Base-by-base conservation (phyloP, 2,888 invertebrate genomes). In the Synanthedon vespiformis region DNA sequence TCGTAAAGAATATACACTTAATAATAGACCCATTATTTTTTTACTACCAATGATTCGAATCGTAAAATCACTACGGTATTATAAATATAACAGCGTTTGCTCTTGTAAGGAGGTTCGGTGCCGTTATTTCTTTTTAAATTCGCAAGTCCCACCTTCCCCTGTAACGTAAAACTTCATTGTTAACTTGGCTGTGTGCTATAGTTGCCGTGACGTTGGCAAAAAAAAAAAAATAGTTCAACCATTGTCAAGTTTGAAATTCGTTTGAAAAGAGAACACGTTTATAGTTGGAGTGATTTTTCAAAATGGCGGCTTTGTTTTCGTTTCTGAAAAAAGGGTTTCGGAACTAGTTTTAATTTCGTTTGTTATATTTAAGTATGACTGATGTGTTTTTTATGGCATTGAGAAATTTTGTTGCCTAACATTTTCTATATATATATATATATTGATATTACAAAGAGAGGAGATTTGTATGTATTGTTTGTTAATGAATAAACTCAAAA, bases 201-300 rank as follows among this genome's bases (percentile, higher is more conserved):
- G 68, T 76, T 72, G 72, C 70, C 68, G 64, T 59, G 61, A 66
- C 68, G 68, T 65, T 72, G 60, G 79, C 78, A 61, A 75, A 83
- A 80, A 78, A 22, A 34, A 34, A 68, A 67, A 62, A 62, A 57
- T 65, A 71, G 61, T 64, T 65, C 58, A 57, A 59, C 67, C 62
- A 77, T 79, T 80, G 77, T 77, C 59, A 55, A 65, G 54, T 58
- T 59, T 47, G 55, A 61, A 63, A 56, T 58, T 62, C 50, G 55
- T 70, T 74, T 67, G 52, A 70, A 76, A 67, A 59, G 59, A 60
- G 70, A 79, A 78, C 74, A 65, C 59, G 72, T 75, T 72, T 64
- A 22, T 22, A 55, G 58, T 58, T 62, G 53, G 55, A 44, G 55
- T 62, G 58, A 68, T 66, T 74, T 74, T 74, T 69, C 59, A 62